Evolutionary conservation across 2,888 invertebrate species (phyloP).

Genomic region (Eudemis profundana): DNA sequence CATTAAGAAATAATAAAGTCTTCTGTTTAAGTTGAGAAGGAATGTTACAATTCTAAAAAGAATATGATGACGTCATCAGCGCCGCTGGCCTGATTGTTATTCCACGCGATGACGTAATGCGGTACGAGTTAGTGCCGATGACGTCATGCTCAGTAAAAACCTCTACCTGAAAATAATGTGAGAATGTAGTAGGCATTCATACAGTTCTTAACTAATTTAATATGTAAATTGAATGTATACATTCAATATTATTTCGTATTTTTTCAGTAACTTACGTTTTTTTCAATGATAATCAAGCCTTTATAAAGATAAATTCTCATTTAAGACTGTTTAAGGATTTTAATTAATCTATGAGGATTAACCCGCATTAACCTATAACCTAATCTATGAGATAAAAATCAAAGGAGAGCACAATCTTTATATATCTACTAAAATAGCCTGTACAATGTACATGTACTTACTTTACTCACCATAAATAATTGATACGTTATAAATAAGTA

Average conservation of each 20-base stretch:
- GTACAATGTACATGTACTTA: no score
- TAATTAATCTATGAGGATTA: no score
- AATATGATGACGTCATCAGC: conserved; percentile 58
- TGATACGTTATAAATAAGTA: not conserved
- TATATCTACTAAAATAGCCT: conserved; percentile 43
- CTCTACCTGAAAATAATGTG: conserved; percentile 44
- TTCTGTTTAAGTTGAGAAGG: not conserved
- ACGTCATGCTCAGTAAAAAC: conserved; percentile 64
- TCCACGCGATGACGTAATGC: conserved; percentile 73
- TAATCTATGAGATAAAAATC: not conserved
- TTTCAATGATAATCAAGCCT: no score
- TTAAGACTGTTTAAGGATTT: no score
- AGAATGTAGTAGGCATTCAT: conserved; percentile 18
- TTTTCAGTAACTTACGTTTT: no score
- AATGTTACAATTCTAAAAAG: conserved; percentile 27
- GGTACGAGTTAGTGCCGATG: conserved; percentile 64
- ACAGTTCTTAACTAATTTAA: conserved; percentile 3
- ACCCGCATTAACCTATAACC: no score
- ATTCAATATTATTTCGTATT: no score
- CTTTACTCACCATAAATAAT: not conserved
- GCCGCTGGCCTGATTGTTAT: conserved; percentile 60
- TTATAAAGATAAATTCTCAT: no score
- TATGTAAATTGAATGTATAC: no score
- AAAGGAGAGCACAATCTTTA: conserved; percentile 57
- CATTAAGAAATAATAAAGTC: not conserved